A percentile compares a stretch with the other conserved stretches of the same genome.
Conservation (phyloP, 2,888 invertebrate genomes). For the Megamerina dolium region DNA sequence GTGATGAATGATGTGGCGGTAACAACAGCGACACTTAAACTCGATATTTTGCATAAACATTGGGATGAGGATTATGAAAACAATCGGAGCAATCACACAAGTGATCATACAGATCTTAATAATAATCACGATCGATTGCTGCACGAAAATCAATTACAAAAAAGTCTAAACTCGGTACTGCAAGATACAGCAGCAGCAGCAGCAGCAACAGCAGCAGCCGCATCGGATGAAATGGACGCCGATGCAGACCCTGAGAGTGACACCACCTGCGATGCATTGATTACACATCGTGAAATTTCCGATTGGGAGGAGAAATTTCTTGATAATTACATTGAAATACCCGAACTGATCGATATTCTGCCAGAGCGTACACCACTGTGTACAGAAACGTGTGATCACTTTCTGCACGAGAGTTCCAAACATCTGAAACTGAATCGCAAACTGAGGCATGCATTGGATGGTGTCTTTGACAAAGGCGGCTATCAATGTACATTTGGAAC, state of each 20-base stretch:
- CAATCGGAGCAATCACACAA: background rate
- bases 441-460: background rate
- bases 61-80: background rate
- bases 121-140: conserved; percentile 13
- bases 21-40: background rate
- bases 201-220: background rate
- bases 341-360: conserved; percentile 41
- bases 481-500: conserved; percentile 65
- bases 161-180: conserved; percentile 22
- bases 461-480: conserved; percentile 44
- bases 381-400: conserved; percentile 53
- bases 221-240: conserved; percentile 15
- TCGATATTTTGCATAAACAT: background rate
- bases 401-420: conserved; percentile 50
- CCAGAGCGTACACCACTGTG: conserved; percentile 56
- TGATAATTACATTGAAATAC: conserved; percentile 45
- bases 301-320: conserved; percentile 46
- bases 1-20: conserved; percentile 10
- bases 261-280: no score
- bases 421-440: conserved; percentile 33
- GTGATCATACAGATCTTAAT: conserved; percentile 5
- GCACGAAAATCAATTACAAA: conserved; percentile 22
- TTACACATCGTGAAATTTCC: conserved; percentile 28
- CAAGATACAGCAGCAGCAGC: conserved; percentile 11
- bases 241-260: conserved; percentile 1